Evolutionary conservation across 2,797 vertebrate species (phyloP), one percentile per base, ranked within the genome.

Genomic region (Lophius americanus): DNA sequence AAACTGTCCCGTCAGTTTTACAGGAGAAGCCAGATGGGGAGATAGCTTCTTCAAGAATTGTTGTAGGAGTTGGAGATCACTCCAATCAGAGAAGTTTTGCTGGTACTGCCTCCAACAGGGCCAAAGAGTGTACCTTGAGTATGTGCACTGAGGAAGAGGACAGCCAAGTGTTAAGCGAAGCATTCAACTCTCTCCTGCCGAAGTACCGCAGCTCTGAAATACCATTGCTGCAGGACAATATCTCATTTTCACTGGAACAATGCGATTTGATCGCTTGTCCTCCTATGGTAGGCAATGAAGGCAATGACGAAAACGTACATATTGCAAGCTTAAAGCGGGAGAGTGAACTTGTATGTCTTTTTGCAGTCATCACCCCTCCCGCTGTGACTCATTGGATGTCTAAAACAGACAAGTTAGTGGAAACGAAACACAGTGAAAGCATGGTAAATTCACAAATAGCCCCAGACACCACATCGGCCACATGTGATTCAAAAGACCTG

Each of bases 361-460:
- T 88, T 46, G 88, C 89, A 4, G 64, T 85, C 39, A 60, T 88
- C 78, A 88, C 85, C 7, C 63, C 81, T 48, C 76, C 85, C 7
- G 83, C 91, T 63, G 60, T 69, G 60, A 83, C 88, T 72, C 75
- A 81, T 33, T 33, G 64, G 33, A 47, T 91, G 59, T 76, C 90
- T 4, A 44, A 64, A 14, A 83, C 64, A 56, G 77, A 78, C 55
- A 8, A 55, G 7, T 64, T 47, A n/a, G 33, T 7, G 41, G 42
- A 46, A 44, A 36, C 59, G 6, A 75, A 76, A 57, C 50, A 12
- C 12, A 14, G 57, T 44, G 47, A 62, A 39, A 37, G 46, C 52
- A 4, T 50, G 53, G 42, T 37, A 42, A 58, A 14, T 57, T 60
- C 77, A 23, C 23, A 23, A 23, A 23, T 23, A 66, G 39, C 14